Percentiles rank a stretch among this genome's conserved stretches.
phyloP scores from a whole-genome alignment of 2,797 vertebrate genomes.

The Betta splendens region DNA sequence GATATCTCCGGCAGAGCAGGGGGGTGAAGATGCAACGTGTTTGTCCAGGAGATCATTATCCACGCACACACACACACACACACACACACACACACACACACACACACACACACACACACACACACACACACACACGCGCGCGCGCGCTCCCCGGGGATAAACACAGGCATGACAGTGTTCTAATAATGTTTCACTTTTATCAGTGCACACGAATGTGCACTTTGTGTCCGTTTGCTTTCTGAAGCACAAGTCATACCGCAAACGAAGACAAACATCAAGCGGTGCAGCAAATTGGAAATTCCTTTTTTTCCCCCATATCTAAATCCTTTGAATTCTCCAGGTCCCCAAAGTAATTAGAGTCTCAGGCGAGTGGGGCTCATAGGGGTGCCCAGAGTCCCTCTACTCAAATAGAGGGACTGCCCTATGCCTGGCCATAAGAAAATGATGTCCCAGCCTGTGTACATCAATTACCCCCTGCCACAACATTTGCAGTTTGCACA shows the following conservation, averaged over 20 bases:
- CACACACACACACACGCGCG: constrained; percentile 33
- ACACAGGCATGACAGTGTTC: constrained; percentile 70
- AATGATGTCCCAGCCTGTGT: constrained; percentile 69
- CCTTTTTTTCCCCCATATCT: constrained; percentile 65
- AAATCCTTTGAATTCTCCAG: constrained; percentile 86
- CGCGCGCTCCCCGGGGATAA: constrained; percentile 69
- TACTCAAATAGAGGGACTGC: constrained; percentile 76
- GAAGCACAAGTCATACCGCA: constrained; percentile 67
- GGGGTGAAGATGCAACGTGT: constrained; percentile 70
- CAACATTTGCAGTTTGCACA: constrained; percentile 24
- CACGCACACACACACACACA: constrained; percentile 34
- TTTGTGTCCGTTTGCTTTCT: constrained; percentile 77
- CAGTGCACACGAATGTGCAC: constrained; percentile 77
- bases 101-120: too few relatives aligned
- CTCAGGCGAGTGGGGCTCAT: constrained; percentile 77
- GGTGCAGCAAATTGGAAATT: constrained; percentile 85
- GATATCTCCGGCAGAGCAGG: constrained; percentile 50
- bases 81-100: constrained; percentile 37
- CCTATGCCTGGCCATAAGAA: constrained; percentile 64
- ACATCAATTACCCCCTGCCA: constrained; percentile 65
- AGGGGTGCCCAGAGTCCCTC: constrained; percentile 72
- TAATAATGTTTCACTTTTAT: constrained; percentile 86
- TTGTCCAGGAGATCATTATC: constrained; percentile 83
- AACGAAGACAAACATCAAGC: constrained; percentile 84
- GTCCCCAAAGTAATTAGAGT: constrained; percentile 88